Conservation (phyloP, 2,113 vertebrate genomes). For the Salvelinus alpinus region DNA sequence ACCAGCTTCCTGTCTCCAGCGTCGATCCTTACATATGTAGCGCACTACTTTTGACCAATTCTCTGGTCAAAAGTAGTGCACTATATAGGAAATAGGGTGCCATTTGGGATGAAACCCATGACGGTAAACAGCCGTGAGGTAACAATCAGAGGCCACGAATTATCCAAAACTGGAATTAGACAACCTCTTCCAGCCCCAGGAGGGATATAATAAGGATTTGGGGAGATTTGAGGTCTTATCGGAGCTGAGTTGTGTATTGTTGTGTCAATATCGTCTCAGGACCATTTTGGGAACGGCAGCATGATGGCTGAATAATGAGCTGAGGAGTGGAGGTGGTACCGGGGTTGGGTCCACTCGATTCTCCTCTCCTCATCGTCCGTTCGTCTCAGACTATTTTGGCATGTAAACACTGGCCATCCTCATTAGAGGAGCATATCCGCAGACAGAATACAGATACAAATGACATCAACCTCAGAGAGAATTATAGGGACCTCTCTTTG, state of each 20-base stretch:
- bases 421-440: slow-evolving; percentile 33
- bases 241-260: not conserved
- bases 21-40: no score
- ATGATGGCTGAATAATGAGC: not conserved
- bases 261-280: not conserved
- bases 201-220: not conserved
- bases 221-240: not conserved
- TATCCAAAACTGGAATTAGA: slow-evolving; percentile 11
- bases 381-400: slow-evolving; percentile 9
- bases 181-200: no score
- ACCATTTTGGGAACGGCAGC: not conserved
- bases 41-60: no score
- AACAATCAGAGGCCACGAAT: slow-evolving; percentile 8
- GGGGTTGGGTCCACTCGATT: not conserved
- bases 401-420: slow-evolving; percentile 40
- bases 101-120: not conserved
- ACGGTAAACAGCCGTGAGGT: not conserved
- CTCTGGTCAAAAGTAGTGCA: slow-evolving; percentile 21
- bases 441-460: slow-evolving; percentile 12
- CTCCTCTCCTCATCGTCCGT: not conserved
- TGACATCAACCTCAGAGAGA: slow-evolving; percentile 24
- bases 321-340: not conserved
- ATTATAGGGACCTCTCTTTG: not conserved
- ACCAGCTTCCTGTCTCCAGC: no score
- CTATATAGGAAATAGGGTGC: no score